Evolutionary conservation across 2,113 vertebrate genomes (phyloP).

Genomic region (Mungos mungo): DNA sequence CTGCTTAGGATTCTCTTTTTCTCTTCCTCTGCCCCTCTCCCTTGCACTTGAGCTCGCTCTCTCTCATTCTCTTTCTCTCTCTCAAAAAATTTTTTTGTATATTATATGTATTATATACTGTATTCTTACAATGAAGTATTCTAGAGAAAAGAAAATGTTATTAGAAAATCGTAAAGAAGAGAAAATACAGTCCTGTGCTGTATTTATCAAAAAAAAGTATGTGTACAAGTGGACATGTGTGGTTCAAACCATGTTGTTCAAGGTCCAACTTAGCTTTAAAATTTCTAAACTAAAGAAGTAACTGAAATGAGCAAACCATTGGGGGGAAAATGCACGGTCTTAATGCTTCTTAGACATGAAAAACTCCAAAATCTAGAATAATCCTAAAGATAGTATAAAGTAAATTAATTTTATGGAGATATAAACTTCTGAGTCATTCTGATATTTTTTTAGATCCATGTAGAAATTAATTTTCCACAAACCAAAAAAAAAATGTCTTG

Average conservation of each 20-base stretch:
- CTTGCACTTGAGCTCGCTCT: too few species aligned
- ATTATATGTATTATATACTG: not conserved
- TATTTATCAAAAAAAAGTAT: not conserved
- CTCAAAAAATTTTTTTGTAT: not conserved
- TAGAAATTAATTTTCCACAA: not conserved
- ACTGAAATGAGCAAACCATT: not conserved
- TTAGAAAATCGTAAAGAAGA: not conserved
- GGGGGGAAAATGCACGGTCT: fast-evolving
- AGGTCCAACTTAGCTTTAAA: not conserved
- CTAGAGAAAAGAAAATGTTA: not conserved
- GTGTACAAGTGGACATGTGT: not conserved
- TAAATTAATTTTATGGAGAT: not conserved
- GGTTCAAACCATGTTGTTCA: not conserved
- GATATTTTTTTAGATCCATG: not conserved
- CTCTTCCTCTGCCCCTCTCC: too few species aligned
- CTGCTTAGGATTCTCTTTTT: too few species aligned
- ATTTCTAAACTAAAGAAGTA: not conserved
- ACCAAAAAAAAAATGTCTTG: not conserved
- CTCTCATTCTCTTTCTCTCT: too few species aligned
- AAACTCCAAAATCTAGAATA: not conserved
- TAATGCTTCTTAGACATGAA: not conserved
- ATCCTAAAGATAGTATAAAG: not conserved
- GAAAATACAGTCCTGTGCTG: not conserved
- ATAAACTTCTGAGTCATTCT: not conserved
- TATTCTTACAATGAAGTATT: not conserved